Evolutionary conservation across 2,797 vertebrate species (phyloP), one percentile per base, ranked within the genome.

Genomic region (Anas flavirostris): DNA sequence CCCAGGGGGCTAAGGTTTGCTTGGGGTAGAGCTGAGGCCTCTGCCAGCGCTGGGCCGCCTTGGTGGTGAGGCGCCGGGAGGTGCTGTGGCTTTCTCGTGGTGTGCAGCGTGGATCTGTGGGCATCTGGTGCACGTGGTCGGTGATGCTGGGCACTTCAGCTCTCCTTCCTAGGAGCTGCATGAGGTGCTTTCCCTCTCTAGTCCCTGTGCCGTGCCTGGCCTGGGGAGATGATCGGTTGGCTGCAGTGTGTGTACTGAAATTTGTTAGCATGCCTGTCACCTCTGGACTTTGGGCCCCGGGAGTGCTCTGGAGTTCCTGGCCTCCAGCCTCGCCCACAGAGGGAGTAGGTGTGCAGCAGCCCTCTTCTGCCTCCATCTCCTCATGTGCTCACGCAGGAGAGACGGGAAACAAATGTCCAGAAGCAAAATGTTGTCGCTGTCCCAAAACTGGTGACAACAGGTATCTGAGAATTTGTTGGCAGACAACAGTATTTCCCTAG

Each of bases 221-320:
- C 19, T 25, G 62, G 39, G 53, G 25, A 59, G 0, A 0, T 16
- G 43, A 11, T 3, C 0, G 0, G 23, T 53, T 52, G 4, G 52
- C 56, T 21, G 33, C 46, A 62, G 12, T 4, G 22, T 23, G 15
- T 3, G 14, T 66, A 10, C 16, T 7, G 50, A 66, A 39, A 52
- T 16, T 2, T 29, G 16, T 69, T 35, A 76, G 23, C 25, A 50
- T 11, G 15, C 46, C 46, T 48, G 46, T 48, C 50, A 52, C 14
- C 62, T 55, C 46, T 67, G 86, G 70, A 33, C 26, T 58, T 46
- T 7, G 37, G 43, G 41, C 33, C 50, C 18, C 33, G 60, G 19
- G 2, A 22, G 5, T 17, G 31, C 55, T 41, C 55, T 64, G 55
- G 10, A 41, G 33, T 12, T 77, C 55, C 19, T 41, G 64, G 43